phyloP scores from a whole-genome alignment of 2,113 vertebrate genomes.

The Tragelaphus imberbis region DNA sequence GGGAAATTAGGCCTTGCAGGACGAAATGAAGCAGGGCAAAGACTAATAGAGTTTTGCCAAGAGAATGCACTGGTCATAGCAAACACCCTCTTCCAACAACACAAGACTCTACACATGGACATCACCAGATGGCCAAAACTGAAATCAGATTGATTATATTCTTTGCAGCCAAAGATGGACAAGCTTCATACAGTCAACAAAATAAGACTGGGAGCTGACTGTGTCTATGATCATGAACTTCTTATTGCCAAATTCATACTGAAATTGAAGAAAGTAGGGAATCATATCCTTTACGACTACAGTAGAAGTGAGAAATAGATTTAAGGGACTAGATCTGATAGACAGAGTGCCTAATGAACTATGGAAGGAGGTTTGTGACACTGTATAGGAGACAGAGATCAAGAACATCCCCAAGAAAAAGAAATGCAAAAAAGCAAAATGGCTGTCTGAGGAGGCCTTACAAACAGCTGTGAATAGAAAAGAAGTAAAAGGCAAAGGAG shows the following conservation, averaged over 20 bases:
- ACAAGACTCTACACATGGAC: not conserved
- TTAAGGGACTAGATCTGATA: not conserved
- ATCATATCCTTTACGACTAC: not conserved
- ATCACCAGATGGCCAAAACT: fast-evolving
- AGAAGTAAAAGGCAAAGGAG: not conserved
- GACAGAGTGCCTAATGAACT: not conserved
- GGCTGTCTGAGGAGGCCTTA: not conserved
- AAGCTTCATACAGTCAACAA: not conserved
- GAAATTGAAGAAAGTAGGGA: not conserved
- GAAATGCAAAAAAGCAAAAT: not conserved
- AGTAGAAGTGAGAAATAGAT: not conserved
- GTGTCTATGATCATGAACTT: not conserved
- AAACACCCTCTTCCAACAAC: not conserved
- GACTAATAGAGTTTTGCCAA: not conserved
- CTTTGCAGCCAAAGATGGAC: not conserved
- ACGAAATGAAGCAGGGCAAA: not conserved
- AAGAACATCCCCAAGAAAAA: not conserved
- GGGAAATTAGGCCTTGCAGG: not conserved
- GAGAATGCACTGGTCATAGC: not conserved
- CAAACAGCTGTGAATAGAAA: not conserved
- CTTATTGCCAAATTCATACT: not conserved
- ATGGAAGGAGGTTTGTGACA: not conserved
- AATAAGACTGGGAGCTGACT: not conserved
- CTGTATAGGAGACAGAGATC: not conserved
- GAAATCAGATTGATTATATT: not conserved